Evolutionary conservation across 2,113 vertebrate species (phyloP).

Genomic region (Macrotis lagotis): DNA sequence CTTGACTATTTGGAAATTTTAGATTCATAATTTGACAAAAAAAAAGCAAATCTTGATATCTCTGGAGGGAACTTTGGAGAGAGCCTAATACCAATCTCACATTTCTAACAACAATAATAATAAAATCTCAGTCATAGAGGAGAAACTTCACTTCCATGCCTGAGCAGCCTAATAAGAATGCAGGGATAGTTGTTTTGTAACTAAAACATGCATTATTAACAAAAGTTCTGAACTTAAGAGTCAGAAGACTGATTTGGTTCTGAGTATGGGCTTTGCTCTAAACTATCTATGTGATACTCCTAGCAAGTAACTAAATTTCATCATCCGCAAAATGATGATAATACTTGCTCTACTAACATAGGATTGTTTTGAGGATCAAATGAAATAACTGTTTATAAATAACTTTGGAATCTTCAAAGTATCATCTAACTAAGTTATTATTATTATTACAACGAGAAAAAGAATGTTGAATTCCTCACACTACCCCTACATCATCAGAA

Average conservation of each 20-base stretch:
- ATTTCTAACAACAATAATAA: not conserved
- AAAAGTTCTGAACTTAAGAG: not conserved
- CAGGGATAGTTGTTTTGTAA: not conserved
- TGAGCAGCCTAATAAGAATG: slow-evolving; percentile 20
- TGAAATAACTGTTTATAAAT: not conserved
- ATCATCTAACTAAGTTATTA: not conserved
- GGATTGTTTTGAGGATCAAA: not conserved
- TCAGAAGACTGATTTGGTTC: not conserved
- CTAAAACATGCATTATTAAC: not conserved
- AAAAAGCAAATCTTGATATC: slow-evolving; percentile 37
- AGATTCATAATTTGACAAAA: slow-evolving; percentile 43
- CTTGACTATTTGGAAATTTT: not conserved
- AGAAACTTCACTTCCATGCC: slow-evolving; percentile 15
- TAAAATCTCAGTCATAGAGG: not conserved
- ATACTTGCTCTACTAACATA: not conserved
- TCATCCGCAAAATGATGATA: not conserved
- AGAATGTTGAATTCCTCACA: not conserved
- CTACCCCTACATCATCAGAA: no score
- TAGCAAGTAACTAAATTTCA: not conserved
- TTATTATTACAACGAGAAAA: not conserved
- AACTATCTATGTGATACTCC: not conserved
- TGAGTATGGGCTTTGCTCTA: not conserved
- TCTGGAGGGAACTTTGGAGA: slow-evolving; percentile 35
- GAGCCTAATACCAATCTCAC: slow-evolving; percentile 25
- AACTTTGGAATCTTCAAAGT: not conserved